Conservation (phyloP, 1,140 invertebrate species). For the Aphaenogaster ashmeadi region DNA sequence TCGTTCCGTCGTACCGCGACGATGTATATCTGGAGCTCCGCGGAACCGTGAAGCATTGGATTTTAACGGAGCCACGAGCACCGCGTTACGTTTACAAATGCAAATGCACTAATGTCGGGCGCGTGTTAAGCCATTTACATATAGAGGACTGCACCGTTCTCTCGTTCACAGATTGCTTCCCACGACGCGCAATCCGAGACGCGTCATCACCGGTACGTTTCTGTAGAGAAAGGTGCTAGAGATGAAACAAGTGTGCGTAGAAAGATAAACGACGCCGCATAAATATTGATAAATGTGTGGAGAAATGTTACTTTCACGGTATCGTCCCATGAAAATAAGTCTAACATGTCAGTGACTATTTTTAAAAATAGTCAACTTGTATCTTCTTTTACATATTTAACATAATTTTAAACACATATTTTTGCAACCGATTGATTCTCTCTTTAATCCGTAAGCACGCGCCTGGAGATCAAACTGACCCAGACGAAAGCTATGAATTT, state of each 20-base stretch:
- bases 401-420: not conserved
- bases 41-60: conserved; percentile 86
- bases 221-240: conserved; percentile 16
- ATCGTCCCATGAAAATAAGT: not conserved
- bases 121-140: conserved; percentile 60
- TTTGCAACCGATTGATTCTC: not conserved
- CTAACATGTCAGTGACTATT: not conserved
- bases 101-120: conserved; percentile 56
- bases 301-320: conserved; percentile 41
- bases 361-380: not conserved
- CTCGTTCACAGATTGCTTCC: not conserved
- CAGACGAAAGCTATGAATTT: too few relatives aligned
- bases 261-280: not conserved
- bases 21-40: conserved; percentile 81
- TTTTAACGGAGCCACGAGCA: conserved; percentile 45
- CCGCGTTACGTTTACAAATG: conserved; percentile 54
- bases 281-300: conserved; percentile 1
- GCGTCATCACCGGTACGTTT: not conserved
- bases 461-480: too few relatives aligned
- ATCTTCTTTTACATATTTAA: too few relatives aligned
- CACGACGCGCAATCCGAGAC: not conserved
- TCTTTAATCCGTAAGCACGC: not conserved
- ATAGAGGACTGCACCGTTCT: conserved; percentile 4
- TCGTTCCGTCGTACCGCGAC: not conserved
- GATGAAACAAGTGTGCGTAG: not conserved